phyloP scores from a whole-genome alignment of 1,140 invertebrate species.

The Andrena cerasifolii region DNA sequence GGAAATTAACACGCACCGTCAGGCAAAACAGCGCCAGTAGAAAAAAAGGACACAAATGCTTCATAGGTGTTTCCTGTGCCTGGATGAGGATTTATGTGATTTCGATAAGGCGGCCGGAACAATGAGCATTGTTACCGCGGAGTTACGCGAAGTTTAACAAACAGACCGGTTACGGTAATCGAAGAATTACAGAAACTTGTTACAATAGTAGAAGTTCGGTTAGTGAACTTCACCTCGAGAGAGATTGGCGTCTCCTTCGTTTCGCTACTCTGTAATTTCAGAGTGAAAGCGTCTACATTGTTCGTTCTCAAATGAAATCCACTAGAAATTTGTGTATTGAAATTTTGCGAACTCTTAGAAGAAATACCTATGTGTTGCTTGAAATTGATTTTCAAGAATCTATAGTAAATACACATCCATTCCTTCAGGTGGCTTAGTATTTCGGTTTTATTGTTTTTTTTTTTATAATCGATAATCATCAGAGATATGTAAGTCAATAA shows the following conservation, averaged over 20 bases:
- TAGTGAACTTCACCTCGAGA: slow-evolving; percentile 20
- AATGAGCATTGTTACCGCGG: slow-evolving; percentile 28
- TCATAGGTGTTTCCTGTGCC: neutral
- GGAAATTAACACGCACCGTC: slow-evolving; percentile 23
- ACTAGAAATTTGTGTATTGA: too few species aligned
- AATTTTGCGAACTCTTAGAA: too few species aligned
- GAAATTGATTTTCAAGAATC: too few species aligned
- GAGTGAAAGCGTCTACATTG: slow-evolving; percentile 7
- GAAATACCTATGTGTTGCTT: too few species aligned
- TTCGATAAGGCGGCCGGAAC: slow-evolving; percentile 42
- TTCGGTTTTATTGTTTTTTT: too few species aligned
- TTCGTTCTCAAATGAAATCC: neutral
- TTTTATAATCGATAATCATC: too few species aligned
- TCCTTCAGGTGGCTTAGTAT: too few species aligned
- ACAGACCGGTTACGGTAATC: slow-evolving; percentile 44
- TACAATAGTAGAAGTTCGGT: slow-evolving; percentile 49
- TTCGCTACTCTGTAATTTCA: too few species aligned
- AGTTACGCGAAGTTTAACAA: slow-evolving; percentile 50
- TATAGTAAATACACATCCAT: too few species aligned
- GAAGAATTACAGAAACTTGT: slow-evolving; percentile 53
- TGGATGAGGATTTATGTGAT: slow-evolving; percentile 45
- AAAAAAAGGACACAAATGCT: neutral
- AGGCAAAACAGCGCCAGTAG: neutral
- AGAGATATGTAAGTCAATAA: too few species aligned
- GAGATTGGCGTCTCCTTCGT: too few species aligned